Percentiles rank a stretch among this genome's conserved stretches.
These are phyloP conservation scores for Pipistrellus pygmaeus DNA, from an alignment of 2,797 vertebrate genomes.

Conservation along the genomic window DNA sequence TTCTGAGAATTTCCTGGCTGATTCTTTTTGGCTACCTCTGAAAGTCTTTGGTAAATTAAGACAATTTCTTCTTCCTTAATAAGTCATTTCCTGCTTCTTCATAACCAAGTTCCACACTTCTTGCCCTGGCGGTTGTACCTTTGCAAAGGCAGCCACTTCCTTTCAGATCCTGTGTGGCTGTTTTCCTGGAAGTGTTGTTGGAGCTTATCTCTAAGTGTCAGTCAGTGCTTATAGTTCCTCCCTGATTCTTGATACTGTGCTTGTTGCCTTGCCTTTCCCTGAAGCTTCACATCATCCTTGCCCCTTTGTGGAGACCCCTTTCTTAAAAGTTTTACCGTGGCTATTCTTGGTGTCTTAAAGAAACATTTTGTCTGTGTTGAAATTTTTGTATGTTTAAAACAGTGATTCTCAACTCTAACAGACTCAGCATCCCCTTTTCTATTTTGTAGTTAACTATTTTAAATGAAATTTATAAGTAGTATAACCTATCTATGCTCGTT, in stretches of 20 bases:
- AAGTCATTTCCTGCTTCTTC: not conserved
- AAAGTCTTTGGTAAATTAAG: conserved; percentile 34
- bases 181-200: conserved; percentile 37
- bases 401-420: not conserved
- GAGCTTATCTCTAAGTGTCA: not conserved
- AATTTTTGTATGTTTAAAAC: conserved; percentile 8
- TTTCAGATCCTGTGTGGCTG: not conserved
- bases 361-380: not conserved
- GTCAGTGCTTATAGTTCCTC: not conserved
- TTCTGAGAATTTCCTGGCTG: conserved; percentile 1
- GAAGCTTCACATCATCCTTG: not conserved
- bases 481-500: not conserved
- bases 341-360: conserved; percentile 23
- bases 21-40: not conserved
- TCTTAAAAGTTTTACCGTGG: conserved; percentile 7
- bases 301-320: not conserved
- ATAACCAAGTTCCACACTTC: not conserved
- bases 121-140: not conserved
- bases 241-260: not conserved
- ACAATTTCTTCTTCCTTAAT: not conserved
- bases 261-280: not conserved
- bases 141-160: not conserved
- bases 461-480: conserved; percentile 34
- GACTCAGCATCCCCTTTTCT: not conserved
- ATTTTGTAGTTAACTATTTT: conserved; percentile 16